Base-by-base conservation (phyloP, 2,888 invertebrate genomes). In the Leptinotarsa rubiginosa region DNA sequence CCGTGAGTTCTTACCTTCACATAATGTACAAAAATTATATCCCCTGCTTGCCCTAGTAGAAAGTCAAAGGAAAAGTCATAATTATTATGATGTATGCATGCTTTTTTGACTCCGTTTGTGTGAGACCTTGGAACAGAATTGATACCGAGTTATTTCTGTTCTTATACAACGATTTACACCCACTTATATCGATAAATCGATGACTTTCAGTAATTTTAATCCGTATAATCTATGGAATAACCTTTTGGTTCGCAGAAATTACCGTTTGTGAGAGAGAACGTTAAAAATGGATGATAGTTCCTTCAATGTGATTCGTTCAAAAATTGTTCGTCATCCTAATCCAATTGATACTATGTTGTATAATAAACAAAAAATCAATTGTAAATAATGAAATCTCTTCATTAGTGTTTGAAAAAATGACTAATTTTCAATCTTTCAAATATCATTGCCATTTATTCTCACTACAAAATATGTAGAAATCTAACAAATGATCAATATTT, bases 121-220 rank as follows among this genome's bases (percentile, higher is more conserved):
- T n/a, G 62, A 62, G 62, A 62, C 62, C 62, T 62, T 62, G 62
- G 41, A 12, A 62, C 62, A 7, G 31, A 62, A 62, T 62, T 62
- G 31, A 31, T 31, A 16, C 41, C 18, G 62, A 62, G 13, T n/a
- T 62, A 41, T 62, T 62, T 41, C 3, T 56, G 56, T 41, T 62
- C 16, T 62, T 62, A 62, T 41, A 41, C 62, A 62, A 62, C 41
- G n/a, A 18, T 62, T 31, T 62, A 62, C 62, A 41, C 62, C 62
- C 41, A 62, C 62, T 41, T 62, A 62, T n/a, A 31, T 62, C 16
- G 12, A 62, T 62, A n/a, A 31, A 41, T 10, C 62, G 41, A 62
- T 62, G 25, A 62, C 62, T 62, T 62, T 62, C 31, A 62, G 31
- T 31, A 62, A 62, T 25, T 62, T 16, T 31, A 62, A 62, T 41